Evolutionary conservation across 2,888 invertebrate genomes (phyloP), one percentile per base, ranked within the genome.

Genomic region (Drosophila macrospina): DNA sequence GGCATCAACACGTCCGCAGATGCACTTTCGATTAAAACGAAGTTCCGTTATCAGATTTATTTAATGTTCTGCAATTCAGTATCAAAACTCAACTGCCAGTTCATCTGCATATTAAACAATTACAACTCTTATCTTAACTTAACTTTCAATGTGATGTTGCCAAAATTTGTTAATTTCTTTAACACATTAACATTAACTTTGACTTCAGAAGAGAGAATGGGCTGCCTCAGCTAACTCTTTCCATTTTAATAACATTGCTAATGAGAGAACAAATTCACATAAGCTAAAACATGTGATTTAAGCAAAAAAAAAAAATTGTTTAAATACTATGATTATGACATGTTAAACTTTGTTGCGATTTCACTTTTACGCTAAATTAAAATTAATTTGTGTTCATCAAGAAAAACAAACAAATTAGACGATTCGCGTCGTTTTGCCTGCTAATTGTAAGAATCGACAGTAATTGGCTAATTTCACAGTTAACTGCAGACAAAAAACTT

Each of bases 331-430:
- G 20, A 51, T 51, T 37, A 51, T 28, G 37, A 26, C 37, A 20
- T 32, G 39, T 11, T 47, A 39, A 48, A 11, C n/a, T 13, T 15
- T 24, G 50, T 42, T 15, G 10, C 13, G 55, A 41, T 66, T 66
- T 66, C 65, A 60, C 65, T 60, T 61, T 61, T 30, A 30, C 50
- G 15, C 36, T 4, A 61, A 52, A 52, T 52, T 59, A 64, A 37
- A 47, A 36, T 24, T 57, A 64, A 68, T 54, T 59, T 54, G 28
- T 16, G 45, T 36, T 57, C 47, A 48, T 47, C 11, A 48, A 36
- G n/a, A 42, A 51, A 64, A 28, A 50, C 48, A 64, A 67, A 51
- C 50, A 34, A 50, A 50, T 39, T 69, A 48, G n/a, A 39, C 30
- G 52, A 20, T 39, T 64, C 56, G 42, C 34, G 28, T 10, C 34